Evolutionary conservation across 2,113 vertebrate genomes (phyloP).

Genomic region (Rattus rattus): DNA sequence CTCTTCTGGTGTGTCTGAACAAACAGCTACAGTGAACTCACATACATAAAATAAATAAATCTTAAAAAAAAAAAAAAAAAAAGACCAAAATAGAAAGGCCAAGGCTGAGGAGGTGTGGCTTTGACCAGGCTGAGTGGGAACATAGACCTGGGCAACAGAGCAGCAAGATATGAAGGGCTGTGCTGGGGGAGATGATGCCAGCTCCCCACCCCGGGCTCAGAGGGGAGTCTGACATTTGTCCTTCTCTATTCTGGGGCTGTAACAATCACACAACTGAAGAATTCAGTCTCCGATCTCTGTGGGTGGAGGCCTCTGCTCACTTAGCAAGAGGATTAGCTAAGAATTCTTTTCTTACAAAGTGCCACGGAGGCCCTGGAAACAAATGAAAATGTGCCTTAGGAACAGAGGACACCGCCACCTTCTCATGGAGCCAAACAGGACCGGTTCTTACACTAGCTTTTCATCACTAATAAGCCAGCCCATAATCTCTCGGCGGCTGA

Average conservation of each 20-base stretch:
- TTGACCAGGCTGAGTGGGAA: not conserved
- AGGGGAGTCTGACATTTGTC: not conserved
- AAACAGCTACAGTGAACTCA: too few species aligned
- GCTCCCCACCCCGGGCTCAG: not conserved
- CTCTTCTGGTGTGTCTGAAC: too few species aligned
- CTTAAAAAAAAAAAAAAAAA: too few species aligned
- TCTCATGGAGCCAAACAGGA: constrained; percentile 28
- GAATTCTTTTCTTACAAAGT: constrained; percentile 23
- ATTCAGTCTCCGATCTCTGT: not conserved
- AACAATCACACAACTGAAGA: not conserved
- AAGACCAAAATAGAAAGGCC: too few species aligned
- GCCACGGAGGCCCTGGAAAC: not conserved
- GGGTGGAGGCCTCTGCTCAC: not conserved
- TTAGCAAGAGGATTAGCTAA: constrained; percentile 24
- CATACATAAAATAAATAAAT: too few species aligned
- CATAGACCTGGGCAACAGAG: not conserved
- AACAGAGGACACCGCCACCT: constrained; percentile 48
- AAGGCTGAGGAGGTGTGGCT: not conserved
- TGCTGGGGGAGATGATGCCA: not conserved
- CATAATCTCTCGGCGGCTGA: constrained; percentile 16
- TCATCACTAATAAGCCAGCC: constrained; percentile 38
- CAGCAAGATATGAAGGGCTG: not conserved
- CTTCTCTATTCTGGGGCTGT: not conserved
- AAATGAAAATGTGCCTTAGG: constrained; percentile 25
- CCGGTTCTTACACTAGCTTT: constrained; percentile 36